Evolutionary conservation across 2,797 vertebrate genomes (phyloP), one percentile per base, ranked within the genome.

Genomic region (Pseudotriccus pelzelni): DNA sequence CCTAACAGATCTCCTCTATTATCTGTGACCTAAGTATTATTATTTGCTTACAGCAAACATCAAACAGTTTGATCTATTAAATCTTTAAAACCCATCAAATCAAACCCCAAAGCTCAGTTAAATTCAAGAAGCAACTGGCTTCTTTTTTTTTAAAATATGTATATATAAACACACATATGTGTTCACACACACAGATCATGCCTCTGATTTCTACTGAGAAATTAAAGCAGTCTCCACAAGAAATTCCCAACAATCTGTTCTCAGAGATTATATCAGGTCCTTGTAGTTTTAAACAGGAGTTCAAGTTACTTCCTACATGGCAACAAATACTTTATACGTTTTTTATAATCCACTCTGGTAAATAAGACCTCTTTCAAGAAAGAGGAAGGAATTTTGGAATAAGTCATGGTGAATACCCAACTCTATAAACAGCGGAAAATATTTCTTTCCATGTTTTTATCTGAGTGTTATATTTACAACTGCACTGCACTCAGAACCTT

Each of bases 161-260:
- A 25, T 7, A 24, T 24, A 15, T 0, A 17, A 13, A 14, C 7
- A 32, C 2, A 25, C 1, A 67, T 2, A 20, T 8, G 3, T 53
- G 49, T 21, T 5, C 12, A 46, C 2, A 9, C 6, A 41, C 7
- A 36, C 8, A 36, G 14, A 32, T 27, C 6, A 12, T 11, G 14
- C 14, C 22, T 87, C 67, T 28, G 17, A 64, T 80, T 83, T 58
- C 39, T 68, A 47, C 44, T 46, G 18, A 58, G 56, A 83, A 91
- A 58, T 77, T 30, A 89, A 69, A 83, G 28, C 13, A 58, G 37
- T 39, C 10, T 14, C 28, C 24, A 50, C 12, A 43, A 76, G 55
- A 89, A 63, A 30, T 79, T 62, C 39, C 50, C 55, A 25, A 21
- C 16, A 47, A 55, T 72, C 30, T 89, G 7, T 74, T 93, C 27